Base-by-base conservation (phyloP, 2,113 vertebrate species). In the Galbula dea region DNA sequence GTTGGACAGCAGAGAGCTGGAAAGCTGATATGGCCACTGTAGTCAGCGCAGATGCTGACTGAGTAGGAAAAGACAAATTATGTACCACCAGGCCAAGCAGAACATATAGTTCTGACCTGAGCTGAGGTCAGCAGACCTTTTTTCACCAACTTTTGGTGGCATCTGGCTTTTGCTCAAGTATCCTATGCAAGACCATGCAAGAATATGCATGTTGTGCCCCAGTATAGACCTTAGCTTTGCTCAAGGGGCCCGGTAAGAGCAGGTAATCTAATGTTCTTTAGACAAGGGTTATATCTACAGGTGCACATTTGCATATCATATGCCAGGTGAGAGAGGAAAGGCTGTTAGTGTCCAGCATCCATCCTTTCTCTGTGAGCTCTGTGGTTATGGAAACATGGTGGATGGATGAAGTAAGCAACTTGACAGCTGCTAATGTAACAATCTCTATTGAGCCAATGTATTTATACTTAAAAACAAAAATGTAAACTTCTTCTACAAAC, bases 401-500 rank as follows among this genome's bases (percentile, higher is more conserved):
- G 32, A 89, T 15, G 32, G 32, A 89, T 87, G 79, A 76, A 83
- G 51, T 57, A 29, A 88, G 23, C 29, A 90, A 23, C 37, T 89
- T 89, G 71, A 37, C 71, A 69, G 37, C 14, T 89, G 41, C 68
- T 92, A 80, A 86, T 75, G 43, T 45, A 72, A 88, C 51, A 41
- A 17, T 29, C 22, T 71, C 29, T 69, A 82, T 54, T 1, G 1
- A 74, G 3, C 5, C 54, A 24, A 55, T 78, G 89, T 93, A 87
- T 93, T 95, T 84, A 68, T 26, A 86, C 34, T 82, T 89, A 29
- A 43, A 68, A 83, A 52, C 11, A 76, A 63, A n/a, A 84, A 74
- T 49, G 45, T 84, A 95, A 95, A 85, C 67, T 65, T 89, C 62
- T 92, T 80, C 32, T 10, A 49, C 59, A 84, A 76, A 46, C 66